Conservation (phyloP, 1,140 invertebrate genomes). For the Lordiphosa collinella region DNA sequence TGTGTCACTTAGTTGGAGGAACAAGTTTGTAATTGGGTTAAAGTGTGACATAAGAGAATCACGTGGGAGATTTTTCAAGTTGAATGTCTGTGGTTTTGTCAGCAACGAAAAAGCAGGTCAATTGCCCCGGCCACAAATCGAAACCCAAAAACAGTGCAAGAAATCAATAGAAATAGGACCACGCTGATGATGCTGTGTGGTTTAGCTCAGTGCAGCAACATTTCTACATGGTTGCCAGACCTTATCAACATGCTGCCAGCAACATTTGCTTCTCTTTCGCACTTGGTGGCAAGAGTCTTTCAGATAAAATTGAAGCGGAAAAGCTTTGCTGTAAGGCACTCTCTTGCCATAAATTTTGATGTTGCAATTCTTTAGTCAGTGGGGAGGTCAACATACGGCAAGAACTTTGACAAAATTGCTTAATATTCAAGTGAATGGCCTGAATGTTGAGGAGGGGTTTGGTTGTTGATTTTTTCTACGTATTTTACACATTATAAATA, state of each 20-base stretch:
- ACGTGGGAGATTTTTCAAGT: not conserved
- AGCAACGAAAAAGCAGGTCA: slow-evolving; percentile 15
- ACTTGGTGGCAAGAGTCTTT: not conserved
- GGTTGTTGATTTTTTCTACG: no score
- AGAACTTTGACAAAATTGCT: slow-evolving; percentile 13
- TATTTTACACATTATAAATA: no score
- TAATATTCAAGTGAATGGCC: slow-evolving; percentile 43
- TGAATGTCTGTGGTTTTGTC: slow-evolving; percentile 17
- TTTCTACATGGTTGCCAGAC: slow-evolving; percentile 19
- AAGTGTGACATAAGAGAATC: slow-evolving; percentile 7
- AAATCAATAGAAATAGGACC: slow-evolving; percentile 29
- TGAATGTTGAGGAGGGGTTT: slow-evolving; percentile 8
- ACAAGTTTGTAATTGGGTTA: slow-evolving; percentile 26
- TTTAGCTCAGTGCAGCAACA: slow-evolving; percentile 1
- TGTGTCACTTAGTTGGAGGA: slow-evolving; percentile 7
- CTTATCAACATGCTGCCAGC: slow-evolving; percentile 15
- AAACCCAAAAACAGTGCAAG: slow-evolving; percentile 20
- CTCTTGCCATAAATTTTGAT: slow-evolving; percentile 32
- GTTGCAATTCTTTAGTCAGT: not conserved
- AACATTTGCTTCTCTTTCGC: slow-evolving; percentile 6
- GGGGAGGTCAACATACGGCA: slow-evolving; percentile 19
- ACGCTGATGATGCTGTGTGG: not conserved
- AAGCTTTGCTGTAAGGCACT: slow-evolving; percentile 21
- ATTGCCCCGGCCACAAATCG: slow-evolving; percentile 28
- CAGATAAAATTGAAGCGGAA: slow-evolving; percentile 18